Evolutionary conservation across 2,113 vertebrate species (phyloP), one percentile per base, ranked within the genome.

Genomic region (Microcebus griseorufus): DNA sequence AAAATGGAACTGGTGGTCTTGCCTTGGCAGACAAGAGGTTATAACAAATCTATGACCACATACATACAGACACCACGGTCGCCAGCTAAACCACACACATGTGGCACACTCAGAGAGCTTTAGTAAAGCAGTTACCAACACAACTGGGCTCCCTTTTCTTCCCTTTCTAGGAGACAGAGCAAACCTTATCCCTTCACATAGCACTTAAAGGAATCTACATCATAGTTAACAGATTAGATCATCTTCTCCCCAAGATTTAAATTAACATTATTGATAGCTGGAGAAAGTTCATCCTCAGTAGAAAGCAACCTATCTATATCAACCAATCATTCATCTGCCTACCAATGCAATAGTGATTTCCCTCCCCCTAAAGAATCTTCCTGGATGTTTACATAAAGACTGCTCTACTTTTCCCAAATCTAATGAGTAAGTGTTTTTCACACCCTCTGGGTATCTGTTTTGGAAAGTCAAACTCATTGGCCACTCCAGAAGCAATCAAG

Each of bases 31-130:
- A 97, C 86, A 96, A 3, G 95, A 98, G 92, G 94, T 96, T 97
- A 93, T 60, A 97, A 89, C 53, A 29, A 97, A 96, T 92, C 97
- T 96, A 94, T 96, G 97, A 97, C 97, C 97, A 94, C 98, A 98
- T 98, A 84, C 73, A 95, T 82, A 97, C 96, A 90, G 90, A 97
- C 58, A 97, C 93, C 96, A 98, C 11, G 7, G 85, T 97, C 95
- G 97, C 97, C 94, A 95, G 84, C 94, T 72, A 94, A 97, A 97
- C 76, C 93, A 78, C 81, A 96, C 92, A 97, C 97, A 97, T 98
- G 96, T 98, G 95, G 90, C 67, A 86, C 25, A 78, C 67, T 79
- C 0, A 10, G 95, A 88, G 48, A 76, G 8, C 18, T 90, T 86
- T 70, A 94, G 96, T 93, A 87, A 97, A 48, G 87, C 92, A 84